Base-by-base conservation (phyloP, 2,113 vertebrate genomes). In the Solenodon paradoxus region DNA sequence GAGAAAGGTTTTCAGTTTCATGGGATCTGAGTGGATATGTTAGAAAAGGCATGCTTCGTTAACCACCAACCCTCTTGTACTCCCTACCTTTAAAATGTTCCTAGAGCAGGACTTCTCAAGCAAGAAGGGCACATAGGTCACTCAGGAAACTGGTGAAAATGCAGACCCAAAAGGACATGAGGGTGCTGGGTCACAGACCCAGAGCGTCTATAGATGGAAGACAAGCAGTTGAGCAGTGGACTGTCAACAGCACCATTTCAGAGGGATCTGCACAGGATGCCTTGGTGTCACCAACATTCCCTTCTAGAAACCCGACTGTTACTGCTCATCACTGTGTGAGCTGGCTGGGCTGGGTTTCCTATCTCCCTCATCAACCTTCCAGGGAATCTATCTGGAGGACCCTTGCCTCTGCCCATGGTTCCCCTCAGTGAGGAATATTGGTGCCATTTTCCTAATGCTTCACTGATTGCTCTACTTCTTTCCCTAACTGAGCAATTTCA, bases 261-360 rank as follows among this genome's bases (percentile, higher is more conserved):
- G 26, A 20, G 9, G 26, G 32, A 71, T 68, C n/a, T 63, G 75
- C 32, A 2, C 15, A 51, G 30, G 45, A 32, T 32, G 55, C 35
- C 51, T 17, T 32, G 42, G 40, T 13, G 4, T 19, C 1, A 22
- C 16, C 15, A 35, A 9, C 63, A 15, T 13, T 20, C 38, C 24
- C 63, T 30, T 15, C 7, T 0, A 4, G 22, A 15, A 55, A 26
- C 38, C 10, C 13, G 78, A 24, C 24, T 7, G 9, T 30, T 19
- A 11, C 30, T 11, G 40, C 30, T 79, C 7, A 0, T 5, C 9
- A 22, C 24, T 3, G 0, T 17, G 2, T n/a, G 17, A 64, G 40
- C n/a, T 16, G 7, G 42, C n/a, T n/a, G n/a, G n/a, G n/a, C n/a
- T n/a, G n/a, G 32, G 16, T 10, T 26, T 30, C 49, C 19, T 71